Evolutionary conservation across 1,140 invertebrate species (phyloP).

Genomic region (Heterodera schachtii): DNA sequence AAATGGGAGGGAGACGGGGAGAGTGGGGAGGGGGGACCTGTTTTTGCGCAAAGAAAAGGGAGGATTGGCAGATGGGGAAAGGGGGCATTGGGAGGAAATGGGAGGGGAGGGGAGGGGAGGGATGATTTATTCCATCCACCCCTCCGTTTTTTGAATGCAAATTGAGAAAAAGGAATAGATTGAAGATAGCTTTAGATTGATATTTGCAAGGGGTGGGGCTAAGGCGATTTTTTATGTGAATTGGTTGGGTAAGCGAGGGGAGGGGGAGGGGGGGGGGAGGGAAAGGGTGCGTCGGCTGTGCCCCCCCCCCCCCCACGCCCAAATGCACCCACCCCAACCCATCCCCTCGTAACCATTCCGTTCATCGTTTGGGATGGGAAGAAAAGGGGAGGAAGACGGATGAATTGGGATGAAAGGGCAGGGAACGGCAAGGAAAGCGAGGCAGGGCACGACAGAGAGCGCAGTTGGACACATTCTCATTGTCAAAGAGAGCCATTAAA

Average conservation of each 20-base stretch:
- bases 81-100: neutral
- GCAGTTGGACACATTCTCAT: neutral
- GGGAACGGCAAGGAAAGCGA: neutral
- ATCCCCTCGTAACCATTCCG: neutral
- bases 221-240: neutral
- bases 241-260: neutral
- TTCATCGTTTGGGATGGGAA: neutral
- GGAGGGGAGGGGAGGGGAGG: neutral
- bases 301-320: too few relatives aligned
- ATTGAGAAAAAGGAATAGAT: conserved; percentile 8
- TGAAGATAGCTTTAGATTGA: neutral
- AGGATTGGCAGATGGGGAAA: conserved; percentile 12
- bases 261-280: neutral
- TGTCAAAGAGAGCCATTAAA: neutral
- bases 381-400: neutral
- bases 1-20: neutral
- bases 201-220: neutral
- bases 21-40: neutral
- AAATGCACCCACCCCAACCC: too few relatives aligned
- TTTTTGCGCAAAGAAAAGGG: conserved; percentile 10
- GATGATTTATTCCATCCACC: conserved; percentile 7
- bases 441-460: neutral
- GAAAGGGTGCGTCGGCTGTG: neutral
- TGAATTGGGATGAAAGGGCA: neutral
- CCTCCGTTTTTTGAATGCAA: conserved; percentile 17